Percentiles rank a stretch among this genome's conserved stretches.
These are phyloP conservation scores for Cheilosia variabilis DNA, from an alignment of 2,888 invertebrate species.

Conservation along the genomic window DNA sequence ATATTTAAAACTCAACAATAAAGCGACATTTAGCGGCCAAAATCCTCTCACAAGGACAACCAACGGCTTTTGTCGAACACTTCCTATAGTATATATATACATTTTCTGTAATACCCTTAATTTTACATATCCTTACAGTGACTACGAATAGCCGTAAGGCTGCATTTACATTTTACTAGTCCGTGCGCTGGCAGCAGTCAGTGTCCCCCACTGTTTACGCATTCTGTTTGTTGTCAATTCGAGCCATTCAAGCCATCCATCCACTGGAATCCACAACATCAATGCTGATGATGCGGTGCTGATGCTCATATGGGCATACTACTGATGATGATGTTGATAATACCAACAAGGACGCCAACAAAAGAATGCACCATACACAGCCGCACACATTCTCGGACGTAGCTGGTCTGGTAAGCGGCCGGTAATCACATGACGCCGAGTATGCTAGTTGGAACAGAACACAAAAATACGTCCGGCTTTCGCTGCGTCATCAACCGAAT, in stretches of 20 bases:
- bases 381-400: conserved; percentile 21
- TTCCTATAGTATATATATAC: background rate
- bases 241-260: conserved; percentile 62
- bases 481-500: background rate
- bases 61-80: conserved; percentile 19
- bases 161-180: conserved; percentile 31
- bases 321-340: conserved; percentile 53
- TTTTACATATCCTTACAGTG: conserved; percentile 62
- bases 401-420: conserved; percentile 61
- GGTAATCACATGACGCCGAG: conserved; percentile 59
- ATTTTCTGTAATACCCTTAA: conserved; percentile 64
- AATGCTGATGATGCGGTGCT: conserved; percentile 54
- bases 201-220: conserved; percentile 59
- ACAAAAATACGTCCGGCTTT: conserved; percentile 17
- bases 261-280: conserved; percentile 64
- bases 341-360: conserved; percentile 63
- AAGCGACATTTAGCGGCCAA: conserved; percentile 40
- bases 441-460: conserved; percentile 18
- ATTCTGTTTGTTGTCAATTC: conserved; percentile 73
- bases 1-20: conserved; percentile 46
- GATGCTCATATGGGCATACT: conserved; percentile 24
- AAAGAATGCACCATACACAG: conserved; percentile 36
- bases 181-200: conserved; percentile 32
- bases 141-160: conserved; percentile 31
- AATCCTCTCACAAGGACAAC: conserved; percentile 35